Evolutionary conservation across 1,140 invertebrate genomes (phyloP).

Genomic region (Drosophila albomicans): DNA sequence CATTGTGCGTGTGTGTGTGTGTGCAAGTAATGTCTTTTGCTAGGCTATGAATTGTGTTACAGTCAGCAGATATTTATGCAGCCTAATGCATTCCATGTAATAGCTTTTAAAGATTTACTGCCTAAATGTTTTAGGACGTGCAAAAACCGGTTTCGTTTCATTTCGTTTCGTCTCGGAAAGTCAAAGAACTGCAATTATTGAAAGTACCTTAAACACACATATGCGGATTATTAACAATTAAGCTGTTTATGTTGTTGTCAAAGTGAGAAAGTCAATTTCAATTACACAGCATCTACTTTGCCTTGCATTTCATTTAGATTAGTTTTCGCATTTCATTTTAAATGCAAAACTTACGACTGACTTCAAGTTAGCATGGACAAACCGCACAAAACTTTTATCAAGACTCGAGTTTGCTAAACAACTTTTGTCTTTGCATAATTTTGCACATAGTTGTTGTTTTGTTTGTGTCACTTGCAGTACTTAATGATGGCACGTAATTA

Average conservation of each 20-base stretch:
- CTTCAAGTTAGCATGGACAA: neutral
- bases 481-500: neutral
- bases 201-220: neutral
- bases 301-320: neutral
- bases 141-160: too few species aligned
- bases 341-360: neutral
- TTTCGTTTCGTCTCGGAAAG: too few species aligned
- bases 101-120: conserved; percentile 34
- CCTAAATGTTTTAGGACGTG: neutral
- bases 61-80: conserved; percentile 58
- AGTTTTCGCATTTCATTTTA: neutral
- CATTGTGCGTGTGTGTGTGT: neutral
- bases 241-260: neutral
- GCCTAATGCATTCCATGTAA: conserved; percentile 49
- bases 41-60: conserved; percentile 43
- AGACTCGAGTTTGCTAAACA: neutral
- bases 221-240: neutral
- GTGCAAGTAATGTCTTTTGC: conserved; percentile 47
- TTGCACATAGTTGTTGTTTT: neutral
- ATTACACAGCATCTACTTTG: neutral
- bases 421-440: conserved; percentile 1
- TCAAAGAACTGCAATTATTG: neutral
- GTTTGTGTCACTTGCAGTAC: neutral
- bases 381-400: conserved; percentile 5
- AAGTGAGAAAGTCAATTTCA: neutral